Percentiles rank a stretch among this genome's conserved stretches.
Evolutionary conservation across 2,797 vertebrate genomes (phyloP).

Genomic region (Luscinia luscinia): DNA sequence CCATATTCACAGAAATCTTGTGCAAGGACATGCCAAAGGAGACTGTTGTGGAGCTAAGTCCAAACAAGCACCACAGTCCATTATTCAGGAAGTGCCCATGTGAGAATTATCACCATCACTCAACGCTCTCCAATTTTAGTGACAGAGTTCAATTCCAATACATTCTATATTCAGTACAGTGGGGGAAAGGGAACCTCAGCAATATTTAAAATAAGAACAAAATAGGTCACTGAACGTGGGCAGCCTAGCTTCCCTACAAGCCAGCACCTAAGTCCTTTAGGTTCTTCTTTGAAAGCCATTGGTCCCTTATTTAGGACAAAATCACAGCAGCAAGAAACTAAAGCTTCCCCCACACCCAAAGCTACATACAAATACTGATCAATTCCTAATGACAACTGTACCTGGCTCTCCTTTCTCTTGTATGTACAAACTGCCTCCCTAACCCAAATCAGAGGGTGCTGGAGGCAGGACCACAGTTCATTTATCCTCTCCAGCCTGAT

Average conservation of each 20-base stretch:
- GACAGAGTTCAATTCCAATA: not conserved
- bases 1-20: not conserved
- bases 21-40: not conserved
- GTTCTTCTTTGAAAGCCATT: not conserved
- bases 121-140: not conserved
- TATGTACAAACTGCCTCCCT: not conserved
- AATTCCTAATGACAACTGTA: not conserved
- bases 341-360: not conserved
- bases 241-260: not conserved
- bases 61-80: not conserved
- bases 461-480: not conserved
- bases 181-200: not conserved
- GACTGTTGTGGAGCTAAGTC: not conserved
- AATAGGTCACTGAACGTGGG: not conserved
- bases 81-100: not conserved
- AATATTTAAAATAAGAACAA: not conserved
- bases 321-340: not conserved
- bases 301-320: not conserved
- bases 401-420: not conserved
- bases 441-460: not conserved
- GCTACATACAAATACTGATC: not conserved
- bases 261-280: not conserved
- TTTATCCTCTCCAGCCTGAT: not conserved
- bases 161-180: not conserved
- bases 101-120: not conserved